Conservation (phyloP, 2,113 vertebrate genomes). For the Suricata suricatta region DNA sequence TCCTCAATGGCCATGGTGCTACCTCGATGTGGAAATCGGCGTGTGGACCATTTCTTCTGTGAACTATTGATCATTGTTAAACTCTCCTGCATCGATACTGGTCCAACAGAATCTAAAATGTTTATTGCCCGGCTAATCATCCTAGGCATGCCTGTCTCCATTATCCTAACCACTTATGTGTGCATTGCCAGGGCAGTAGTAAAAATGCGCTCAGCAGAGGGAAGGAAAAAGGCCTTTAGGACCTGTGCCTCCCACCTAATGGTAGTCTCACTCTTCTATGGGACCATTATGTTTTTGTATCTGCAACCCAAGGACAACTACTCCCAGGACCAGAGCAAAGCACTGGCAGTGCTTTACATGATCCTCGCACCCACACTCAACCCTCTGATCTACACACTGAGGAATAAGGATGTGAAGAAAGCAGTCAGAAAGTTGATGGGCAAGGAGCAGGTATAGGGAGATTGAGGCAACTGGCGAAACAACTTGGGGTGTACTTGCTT, state of each 20-base stretch:
- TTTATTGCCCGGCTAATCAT: constrained; percentile 31
- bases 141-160: not conserved
- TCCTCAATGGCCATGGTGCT: constrained; percentile 26
- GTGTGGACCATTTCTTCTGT: constrained; percentile 43
- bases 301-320: constrained; percentile 39
- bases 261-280: constrained; percentile 58
- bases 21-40: not conserved
- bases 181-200: constrained; percentile 28
- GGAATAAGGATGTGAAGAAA: constrained; percentile 53
- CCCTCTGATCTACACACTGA: constrained; percentile 40
- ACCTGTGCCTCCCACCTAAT: constrained; percentile 66
- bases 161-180: constrained; percentile 51
- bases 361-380: constrained; percentile 58
- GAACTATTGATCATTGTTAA: constrained; percentile 57
- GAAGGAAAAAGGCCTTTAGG: constrained; percentile 57
- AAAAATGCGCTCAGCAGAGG: constrained; percentile 7
- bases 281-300: constrained; percentile 45
- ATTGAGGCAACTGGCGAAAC: not conserved
- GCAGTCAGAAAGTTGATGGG: constrained; percentile 2
- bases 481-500: not conserved
- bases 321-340: constrained; percentile 46
- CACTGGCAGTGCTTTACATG: constrained; percentile 22
- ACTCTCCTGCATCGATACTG: constrained; percentile 58
- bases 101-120: constrained; percentile 36
- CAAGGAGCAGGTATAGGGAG: not conserved